A percentile compares a stretch with the other conserved stretches of the same genome.
Conservation (phyloP, 2,888 invertebrate species). For the Microplitis manilae region DNA sequence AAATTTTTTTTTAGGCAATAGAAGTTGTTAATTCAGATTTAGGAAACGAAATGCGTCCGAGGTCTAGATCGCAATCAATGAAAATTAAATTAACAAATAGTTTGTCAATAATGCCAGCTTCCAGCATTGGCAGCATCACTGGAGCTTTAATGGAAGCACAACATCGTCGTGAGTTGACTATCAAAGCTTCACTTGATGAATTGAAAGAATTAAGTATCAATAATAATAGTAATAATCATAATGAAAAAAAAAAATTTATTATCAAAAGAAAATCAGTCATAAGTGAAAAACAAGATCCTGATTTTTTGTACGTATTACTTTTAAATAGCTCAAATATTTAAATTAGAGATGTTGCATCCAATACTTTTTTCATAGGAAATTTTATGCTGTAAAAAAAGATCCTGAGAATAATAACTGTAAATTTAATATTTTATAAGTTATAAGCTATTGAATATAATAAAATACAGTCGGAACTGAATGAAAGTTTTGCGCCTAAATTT, state of each 20-base stretch:
- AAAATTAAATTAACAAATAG: slow-evolving; percentile 52
- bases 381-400: too few species aligned
- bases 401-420: too few species aligned
- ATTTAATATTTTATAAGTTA: too few species aligned
- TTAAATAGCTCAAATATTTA: too few species aligned
- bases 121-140: slow-evolving; percentile 64
- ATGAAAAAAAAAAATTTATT: background rate
- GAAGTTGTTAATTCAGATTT: slow-evolving; percentile 54
- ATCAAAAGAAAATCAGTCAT: slow-evolving; percentile 37
- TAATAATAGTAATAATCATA: slow-evolving; percentile 5
- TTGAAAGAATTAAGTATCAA: slow-evolving; percentile 10
- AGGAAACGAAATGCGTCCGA: slow-evolving; percentile 54
- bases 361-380: too few species aligned
- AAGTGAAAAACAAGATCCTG: slow-evolving; percentile 38
- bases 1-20: slow-evolving; percentile 19
- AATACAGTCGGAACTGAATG: too few species aligned
- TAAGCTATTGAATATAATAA: too few species aligned
- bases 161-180: slow-evolving; percentile 31
- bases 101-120: slow-evolving; percentile 60
- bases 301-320: slow-evolving; percentile 32
- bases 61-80: slow-evolving; percentile 53
- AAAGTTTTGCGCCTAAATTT: too few species aligned
- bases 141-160: slow-evolving; percentile 49
- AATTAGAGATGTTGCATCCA: too few species aligned
- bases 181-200: slow-evolving; percentile 8